These are phyloP conservation scores for Montipora efflorescens DNA, from an alignment of 64 coral and sea anemone genomes.

Conservation along the genomic window DNA sequence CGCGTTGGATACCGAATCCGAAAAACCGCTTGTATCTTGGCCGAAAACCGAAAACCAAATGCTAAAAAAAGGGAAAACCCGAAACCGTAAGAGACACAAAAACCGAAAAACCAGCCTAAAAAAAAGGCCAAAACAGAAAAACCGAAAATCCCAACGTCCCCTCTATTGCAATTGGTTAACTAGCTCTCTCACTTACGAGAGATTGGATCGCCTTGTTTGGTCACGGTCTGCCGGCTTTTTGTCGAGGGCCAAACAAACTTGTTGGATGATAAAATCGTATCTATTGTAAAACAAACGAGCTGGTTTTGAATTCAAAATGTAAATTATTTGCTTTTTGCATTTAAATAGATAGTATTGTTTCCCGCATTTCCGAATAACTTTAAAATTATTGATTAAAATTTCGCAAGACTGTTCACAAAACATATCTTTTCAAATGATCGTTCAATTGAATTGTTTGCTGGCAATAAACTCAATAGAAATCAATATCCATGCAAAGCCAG, in stretches of 20 bases:
- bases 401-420: neutral
- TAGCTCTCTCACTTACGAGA: too few species aligned
- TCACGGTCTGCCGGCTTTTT: neutral
- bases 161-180: too few species aligned
- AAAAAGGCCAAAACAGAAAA: too few species aligned
- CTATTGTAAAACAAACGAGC: neutral
- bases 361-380: neutral
- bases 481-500: conserved; percentile 1
- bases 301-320: neutral
- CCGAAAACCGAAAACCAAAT: too few species aligned
- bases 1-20: too few species aligned
- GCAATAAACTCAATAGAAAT: neutral
- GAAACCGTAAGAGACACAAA: too few species aligned
- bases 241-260: conserved; percentile 2
- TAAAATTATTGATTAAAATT: neutral
- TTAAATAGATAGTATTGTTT: neutral
- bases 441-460: neutral
- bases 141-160: too few species aligned
- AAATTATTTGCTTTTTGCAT: neutral
- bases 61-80: too few species aligned
- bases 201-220: too few species aligned
- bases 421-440: conserved; percentile 5
- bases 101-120: too few species aligned
- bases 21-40: too few species aligned
- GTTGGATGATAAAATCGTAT: neutral